Evolutionary conservation across 2,113 vertebrate genomes (phyloP), one percentile per base, ranked within the genome.

Genomic region (Dromaius novaehollandiae): DNA sequence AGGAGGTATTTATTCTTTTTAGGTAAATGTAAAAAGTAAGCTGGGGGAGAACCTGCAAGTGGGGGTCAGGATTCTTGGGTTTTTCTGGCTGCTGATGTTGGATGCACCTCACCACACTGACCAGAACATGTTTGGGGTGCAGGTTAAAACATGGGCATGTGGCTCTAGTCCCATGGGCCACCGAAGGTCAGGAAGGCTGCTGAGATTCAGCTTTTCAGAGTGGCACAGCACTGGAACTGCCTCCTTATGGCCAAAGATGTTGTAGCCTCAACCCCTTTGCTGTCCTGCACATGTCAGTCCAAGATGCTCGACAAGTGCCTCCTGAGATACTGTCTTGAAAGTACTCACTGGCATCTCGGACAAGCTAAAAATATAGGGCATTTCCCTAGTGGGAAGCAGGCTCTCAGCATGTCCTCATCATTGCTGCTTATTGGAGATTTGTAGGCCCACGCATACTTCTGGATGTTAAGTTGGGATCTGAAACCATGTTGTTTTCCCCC

Each of bases 161-260:
- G 3, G 16, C 60, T 56, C 13, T 58, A 73, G 7, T 1, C 46
- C 90, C 6, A 15, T 7, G 19, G 13, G 20, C 11, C 10, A 11
- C 28, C 26, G 79, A 7, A 12, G 19, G 13, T 13, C 13, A n/a
- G 65, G 65, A 32, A 51, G 36, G 38, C n/a, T 75, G 55, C 63
- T 38, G 70, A 71, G 68, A 4, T 20, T 11, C 18, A 46, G n/a
- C 7, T 78, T 63, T 58, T 32, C 40, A 60, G 38, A 25, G 38
- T 12, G 56, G 38, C 4, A 2, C 1, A 26, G 42, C 4, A 2
- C 1, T 1, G 1, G 20, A 8, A 21, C 30, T 53, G 4, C 11
- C 20, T 60, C 13, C 40, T 56, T 17, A 1, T 5, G 63, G 56
- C 56, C 18, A 40, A 10, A 51, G 53, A 4, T 28, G 32, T 14